These are phyloP conservation scores for Callorhinus ursinus DNA, from an alignment of 2,113 vertebrate species.

Conservation along the genomic window DNA sequence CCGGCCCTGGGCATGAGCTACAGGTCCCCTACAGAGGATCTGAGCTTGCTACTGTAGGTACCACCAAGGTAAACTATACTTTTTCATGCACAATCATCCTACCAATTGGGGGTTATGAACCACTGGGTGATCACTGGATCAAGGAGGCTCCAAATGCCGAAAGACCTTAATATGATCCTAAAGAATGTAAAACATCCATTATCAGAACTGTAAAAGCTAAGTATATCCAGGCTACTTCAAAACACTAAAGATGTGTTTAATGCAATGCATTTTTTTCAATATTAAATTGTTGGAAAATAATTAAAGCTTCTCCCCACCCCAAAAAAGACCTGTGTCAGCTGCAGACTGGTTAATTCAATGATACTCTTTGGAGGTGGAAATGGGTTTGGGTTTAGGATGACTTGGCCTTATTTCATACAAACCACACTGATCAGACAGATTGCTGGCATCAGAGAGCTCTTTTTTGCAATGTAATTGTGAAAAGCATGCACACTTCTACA, in stretches of 20 bases:
- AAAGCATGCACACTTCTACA: background rate
- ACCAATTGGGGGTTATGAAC: background rate
- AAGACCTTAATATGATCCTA: background rate
- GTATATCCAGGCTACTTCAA: background rate
- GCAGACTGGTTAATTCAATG: background rate
- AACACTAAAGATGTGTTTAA: background rate
- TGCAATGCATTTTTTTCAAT: background rate
- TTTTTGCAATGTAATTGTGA: background rate
- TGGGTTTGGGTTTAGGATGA: background rate
- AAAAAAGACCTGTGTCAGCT: background rate
- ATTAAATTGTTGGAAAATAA: background rate
- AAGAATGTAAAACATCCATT: background rate
- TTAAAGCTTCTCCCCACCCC: background rate
- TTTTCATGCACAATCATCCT: background rate
- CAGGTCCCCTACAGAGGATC: background rate
- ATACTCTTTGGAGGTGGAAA: background rate
- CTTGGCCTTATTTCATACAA: background rate
- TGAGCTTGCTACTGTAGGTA: background rate
- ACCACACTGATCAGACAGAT: background rate
- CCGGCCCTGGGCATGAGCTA: background rate
- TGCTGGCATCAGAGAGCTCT: rapidly evolving
- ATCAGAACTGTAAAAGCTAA: background rate
- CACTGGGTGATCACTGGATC: background rate
- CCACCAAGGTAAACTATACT: background rate
- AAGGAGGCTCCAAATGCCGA: background rate